Percentiles rank a stretch among this genome's conserved stretches.
Conservation (phyloP, 2,888 invertebrate genomes). For the Oligia latruncula region DNA sequence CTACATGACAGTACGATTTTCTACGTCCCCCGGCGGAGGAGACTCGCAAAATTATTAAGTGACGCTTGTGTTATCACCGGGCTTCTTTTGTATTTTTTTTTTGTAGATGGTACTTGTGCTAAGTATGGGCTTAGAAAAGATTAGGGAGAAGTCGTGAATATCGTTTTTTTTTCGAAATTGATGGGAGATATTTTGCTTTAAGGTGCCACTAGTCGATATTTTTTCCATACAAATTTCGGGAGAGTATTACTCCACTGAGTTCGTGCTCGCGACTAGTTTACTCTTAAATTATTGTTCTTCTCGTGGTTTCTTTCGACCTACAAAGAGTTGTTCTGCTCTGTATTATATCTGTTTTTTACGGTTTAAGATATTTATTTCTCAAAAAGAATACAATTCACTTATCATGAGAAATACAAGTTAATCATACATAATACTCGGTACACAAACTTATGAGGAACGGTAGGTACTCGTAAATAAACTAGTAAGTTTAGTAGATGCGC, state of each 20-base stretch:
- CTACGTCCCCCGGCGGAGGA: constrained; percentile 46
- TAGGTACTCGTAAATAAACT: no score
- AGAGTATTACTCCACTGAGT: no score
- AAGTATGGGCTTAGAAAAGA: constrained; percentile 18
- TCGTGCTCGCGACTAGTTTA: no score
- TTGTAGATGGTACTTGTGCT: not conserved
- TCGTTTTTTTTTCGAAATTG: not conserved
- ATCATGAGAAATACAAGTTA: no score
- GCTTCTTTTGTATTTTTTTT: constrained; percentile 51
- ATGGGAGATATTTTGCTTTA: not conserved
- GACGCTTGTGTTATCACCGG: constrained; percentile 40
- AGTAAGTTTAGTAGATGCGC: no score
- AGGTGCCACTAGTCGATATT: no score
- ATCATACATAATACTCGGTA: no score
- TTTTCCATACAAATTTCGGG: no score
- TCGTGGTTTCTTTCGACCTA: not conserved
- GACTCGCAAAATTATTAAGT: constrained; percentile 60
- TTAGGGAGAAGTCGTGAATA: not conserved
- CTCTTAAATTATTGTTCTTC: not conserved
- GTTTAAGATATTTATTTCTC: no score
- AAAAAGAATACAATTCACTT: no score
- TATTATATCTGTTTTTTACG: no score
- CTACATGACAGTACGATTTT: constrained; percentile 67
- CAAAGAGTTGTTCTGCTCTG: not conserved
- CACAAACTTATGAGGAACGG: no score